Percentiles rank a stretch among this genome's conserved stretches.
Evolutionary conservation across 2,888 invertebrate species (phyloP).

Genomic region (Theretra japonica): DNA sequence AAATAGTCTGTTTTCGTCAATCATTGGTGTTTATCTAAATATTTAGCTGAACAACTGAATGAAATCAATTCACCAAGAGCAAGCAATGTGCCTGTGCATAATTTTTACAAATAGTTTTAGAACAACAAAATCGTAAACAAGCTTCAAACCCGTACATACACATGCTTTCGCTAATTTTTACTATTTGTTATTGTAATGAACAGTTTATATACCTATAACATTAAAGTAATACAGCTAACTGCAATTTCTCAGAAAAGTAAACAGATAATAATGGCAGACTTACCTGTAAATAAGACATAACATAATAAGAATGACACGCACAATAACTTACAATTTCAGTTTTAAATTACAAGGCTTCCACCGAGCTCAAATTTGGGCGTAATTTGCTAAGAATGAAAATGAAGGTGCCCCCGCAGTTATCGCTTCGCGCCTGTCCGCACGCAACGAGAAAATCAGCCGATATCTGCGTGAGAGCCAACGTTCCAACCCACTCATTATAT

Average conservation of each 20-base stretch:
- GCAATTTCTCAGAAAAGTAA: background rate
- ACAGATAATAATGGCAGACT: background rate
- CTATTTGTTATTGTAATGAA: no score
- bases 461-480: conserved; percentile 62
- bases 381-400: conserved; percentile 44
- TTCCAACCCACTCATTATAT: conserved; percentile 65
- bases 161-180: no score
- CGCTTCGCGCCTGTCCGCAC: conserved; percentile 51
- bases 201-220: no score
- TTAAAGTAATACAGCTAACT: background rate
- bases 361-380: conserved; percentile 1
- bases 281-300: conserved; percentile 16
- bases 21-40: no score
- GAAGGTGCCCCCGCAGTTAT: conserved; percentile 43
- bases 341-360: background rate
- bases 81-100: no score
- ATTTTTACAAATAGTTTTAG: no score
- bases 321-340: background rate
- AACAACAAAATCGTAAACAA: no score
- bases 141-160: no score
- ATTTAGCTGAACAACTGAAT: no score
- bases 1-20: no score
- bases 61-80: no score
- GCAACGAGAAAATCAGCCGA: conserved; percentile 46
- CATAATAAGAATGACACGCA: conserved; percentile 14